Conservation (phyloP, 2,797 vertebrate genomes). For the Benthosema pterotum region DNA sequence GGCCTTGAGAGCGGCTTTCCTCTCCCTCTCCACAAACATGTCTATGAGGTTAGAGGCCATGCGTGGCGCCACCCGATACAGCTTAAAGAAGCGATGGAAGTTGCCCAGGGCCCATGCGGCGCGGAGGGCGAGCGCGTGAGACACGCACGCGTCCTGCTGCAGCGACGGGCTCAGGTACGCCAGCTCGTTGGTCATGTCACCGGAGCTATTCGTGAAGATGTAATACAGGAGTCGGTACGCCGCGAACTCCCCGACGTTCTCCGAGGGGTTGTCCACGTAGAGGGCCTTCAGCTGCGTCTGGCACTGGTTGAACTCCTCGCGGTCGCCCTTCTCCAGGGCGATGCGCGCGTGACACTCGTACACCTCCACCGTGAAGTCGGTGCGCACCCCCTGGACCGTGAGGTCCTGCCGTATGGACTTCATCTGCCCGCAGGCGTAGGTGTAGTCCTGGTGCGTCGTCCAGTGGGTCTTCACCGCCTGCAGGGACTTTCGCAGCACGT, state of each 20-base stretch:
- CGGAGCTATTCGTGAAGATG: constrained; percentile 93
- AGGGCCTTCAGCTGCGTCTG: constrained; percentile 93
- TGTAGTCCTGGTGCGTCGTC: constrained; percentile 90
- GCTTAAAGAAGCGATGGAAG: constrained; percentile 90
- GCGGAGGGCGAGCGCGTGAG: constrained; percentile 86
- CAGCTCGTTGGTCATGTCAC: constrained; percentile 92
- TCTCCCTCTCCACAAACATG: constrained; percentile 93
- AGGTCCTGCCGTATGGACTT: constrained; percentile 95
- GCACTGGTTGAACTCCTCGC: constrained; percentile 96
- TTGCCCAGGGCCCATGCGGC: constrained; percentile 92
- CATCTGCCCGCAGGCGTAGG: constrained; percentile 94
- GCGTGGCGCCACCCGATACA: constrained; percentile 86
- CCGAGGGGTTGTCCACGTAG: constrained; percentile 87
- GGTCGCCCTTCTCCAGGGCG: constrained; percentile 94
- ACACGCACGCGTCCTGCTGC: constrained; percentile 84
- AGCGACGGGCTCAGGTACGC: constrained; percentile 87
- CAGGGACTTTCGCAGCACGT: constrained; percentile 87
- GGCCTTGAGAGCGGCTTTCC: constrained; percentile 88
- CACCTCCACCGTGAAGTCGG: constrained; percentile 93
- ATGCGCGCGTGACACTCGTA: constrained; percentile 95
- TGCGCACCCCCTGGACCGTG: constrained; percentile 92
- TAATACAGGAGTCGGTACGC: constrained; percentile 92
- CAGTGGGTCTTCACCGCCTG: constrained; percentile 88
- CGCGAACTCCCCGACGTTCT: constrained; percentile 92
- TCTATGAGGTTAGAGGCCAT: constrained; percentile 95